Conservation (phyloP, 2,797 vertebrate species). For the Scomberomorus guttatus region DNA sequence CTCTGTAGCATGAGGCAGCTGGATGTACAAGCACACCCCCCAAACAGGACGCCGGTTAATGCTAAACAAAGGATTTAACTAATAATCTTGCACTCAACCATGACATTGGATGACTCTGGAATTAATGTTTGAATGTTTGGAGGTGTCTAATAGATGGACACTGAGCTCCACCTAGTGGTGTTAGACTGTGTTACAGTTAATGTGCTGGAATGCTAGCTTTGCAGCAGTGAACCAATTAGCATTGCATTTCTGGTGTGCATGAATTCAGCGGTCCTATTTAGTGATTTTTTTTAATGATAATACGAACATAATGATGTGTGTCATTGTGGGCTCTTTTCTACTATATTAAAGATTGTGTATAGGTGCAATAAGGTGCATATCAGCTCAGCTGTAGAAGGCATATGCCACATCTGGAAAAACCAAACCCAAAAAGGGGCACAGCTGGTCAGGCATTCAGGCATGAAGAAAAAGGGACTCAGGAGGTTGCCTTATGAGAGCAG, state of each 20-base stretch:
- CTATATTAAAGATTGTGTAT: neutral
- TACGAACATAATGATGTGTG: neutral
- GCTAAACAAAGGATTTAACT: conserved; percentile 69
- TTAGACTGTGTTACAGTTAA: neutral
- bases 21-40: conserved; percentile 43
- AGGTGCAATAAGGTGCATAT: conserved; percentile 11
- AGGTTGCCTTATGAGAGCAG: conserved; percentile 62
- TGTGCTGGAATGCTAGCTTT: neutral
- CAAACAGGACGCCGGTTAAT: conserved; percentile 46
- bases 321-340: neutral
- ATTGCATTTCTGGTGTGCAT: neutral
- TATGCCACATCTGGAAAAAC: conserved; percentile 53
- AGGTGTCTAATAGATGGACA: conserved; percentile 24
- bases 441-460: conserved; percentile 63
- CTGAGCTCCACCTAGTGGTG: conserved; percentile 72
- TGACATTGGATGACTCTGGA: conserved; percentile 56
- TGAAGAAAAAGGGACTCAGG: conserved; percentile 24
- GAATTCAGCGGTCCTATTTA: neutral
- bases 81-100: conserved; percentile 53
- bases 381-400: conserved; percentile 40
- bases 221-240: neutral
- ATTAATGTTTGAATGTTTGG: conserved; percentile 7
- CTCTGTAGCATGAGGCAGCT: conserved; percentile 53
- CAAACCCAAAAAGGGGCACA: conserved; percentile 57
- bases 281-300: neutral